Percentiles rank a stretch among this genome's conserved stretches.
Evolutionary conservation across 2,113 vertebrate genomes (phyloP).

Genomic region (Azemiops feae): DNA sequence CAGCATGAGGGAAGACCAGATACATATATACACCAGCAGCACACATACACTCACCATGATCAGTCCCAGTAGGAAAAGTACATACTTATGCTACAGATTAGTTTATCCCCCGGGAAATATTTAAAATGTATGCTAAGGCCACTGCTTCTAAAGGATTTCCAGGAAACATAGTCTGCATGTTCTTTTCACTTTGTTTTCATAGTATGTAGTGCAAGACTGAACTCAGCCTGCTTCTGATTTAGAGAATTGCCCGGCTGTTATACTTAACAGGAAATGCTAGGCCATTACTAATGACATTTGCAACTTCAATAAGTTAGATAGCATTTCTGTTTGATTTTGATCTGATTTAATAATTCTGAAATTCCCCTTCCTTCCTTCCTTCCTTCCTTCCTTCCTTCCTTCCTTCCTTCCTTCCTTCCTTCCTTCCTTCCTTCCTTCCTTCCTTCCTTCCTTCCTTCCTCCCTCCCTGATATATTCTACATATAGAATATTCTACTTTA

Average conservation of each 20-base stretch:
- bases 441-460: too few species aligned
- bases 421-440: too few species aligned
- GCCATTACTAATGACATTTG: rapidly evolving
- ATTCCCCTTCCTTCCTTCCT: neutral
- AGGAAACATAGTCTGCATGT: neutral
- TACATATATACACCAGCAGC: neutral
- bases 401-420: neutral
- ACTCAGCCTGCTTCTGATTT: neutral
- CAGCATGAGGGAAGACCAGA: neutral
- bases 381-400: neutral
- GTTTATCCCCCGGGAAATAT: neutral
- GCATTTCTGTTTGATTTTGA: neutral
- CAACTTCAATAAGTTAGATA: rapidly evolving
- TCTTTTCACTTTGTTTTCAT: neutral
- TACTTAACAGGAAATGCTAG: neutral
- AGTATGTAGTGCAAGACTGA: neutral
- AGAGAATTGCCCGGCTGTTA: neutral
- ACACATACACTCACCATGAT: neutral
- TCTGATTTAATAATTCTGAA: neutral
- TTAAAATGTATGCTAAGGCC: neutral
- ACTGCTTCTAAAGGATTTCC: neutral
- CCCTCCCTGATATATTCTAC: neutral
- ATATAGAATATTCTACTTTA: neutral
- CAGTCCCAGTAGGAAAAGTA: neutral
- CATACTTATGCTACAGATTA: neutral